phyloP scores from a whole-genome alignment of 1,140 invertebrate genomes.

The Teleogryllus occipitalis region DNA sequence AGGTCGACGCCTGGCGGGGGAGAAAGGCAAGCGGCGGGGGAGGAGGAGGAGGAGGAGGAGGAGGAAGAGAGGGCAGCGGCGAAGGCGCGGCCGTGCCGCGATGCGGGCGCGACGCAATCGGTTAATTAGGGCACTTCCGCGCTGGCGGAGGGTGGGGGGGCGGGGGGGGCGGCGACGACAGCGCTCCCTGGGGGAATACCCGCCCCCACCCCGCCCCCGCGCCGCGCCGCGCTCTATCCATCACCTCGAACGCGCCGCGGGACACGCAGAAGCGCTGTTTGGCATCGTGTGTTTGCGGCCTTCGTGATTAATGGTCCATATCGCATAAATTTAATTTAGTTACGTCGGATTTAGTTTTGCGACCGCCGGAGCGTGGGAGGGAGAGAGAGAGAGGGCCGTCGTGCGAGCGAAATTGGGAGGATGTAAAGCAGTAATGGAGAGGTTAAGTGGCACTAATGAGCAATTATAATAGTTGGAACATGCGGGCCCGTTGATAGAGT shows the following conservation, averaged over 20 bases:
- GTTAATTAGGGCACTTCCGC: neutral
- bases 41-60: neutral
- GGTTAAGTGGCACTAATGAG: neutral
- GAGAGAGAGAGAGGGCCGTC: neutral
- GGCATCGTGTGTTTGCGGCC: neutral
- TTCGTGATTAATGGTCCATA: neutral
- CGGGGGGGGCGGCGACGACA: neutral
- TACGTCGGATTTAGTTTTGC: conserved; percentile 2
- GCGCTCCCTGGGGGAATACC: neutral
- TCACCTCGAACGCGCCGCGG: neutral
- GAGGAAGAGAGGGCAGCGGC: neutral
- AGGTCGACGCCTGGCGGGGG: no score
- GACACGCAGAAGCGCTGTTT: neutral
- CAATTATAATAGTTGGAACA: neutral
- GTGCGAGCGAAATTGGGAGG: neutral
- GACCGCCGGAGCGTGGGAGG: neutral
- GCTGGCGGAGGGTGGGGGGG: neutral
- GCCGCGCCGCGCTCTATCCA: neutral
- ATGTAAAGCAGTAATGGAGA: neutral
- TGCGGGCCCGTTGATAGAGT: neutral
- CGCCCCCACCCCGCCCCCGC: no score
- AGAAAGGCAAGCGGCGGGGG: neutral
- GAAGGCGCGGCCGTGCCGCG: neutral
- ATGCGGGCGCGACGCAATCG: neutral
- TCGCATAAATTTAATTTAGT: conserved; percentile 6